Conservation (phyloP, 2,888 invertebrate genomes). For the Drosophila prostipennis region DNA sequence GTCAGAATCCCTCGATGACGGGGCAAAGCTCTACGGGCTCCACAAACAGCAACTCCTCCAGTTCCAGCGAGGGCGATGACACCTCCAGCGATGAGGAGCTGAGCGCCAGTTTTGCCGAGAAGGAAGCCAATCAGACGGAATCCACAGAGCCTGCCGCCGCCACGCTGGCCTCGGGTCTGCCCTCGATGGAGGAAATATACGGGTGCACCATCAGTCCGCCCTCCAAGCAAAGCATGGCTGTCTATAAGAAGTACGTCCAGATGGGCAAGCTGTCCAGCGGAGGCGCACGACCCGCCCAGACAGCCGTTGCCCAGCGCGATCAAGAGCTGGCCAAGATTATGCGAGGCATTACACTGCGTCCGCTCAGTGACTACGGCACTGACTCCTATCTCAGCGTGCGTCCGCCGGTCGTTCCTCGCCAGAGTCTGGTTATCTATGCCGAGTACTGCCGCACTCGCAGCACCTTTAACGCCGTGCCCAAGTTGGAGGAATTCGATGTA, state of each 20-base stretch:
- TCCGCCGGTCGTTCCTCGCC: constrained; percentile 79
- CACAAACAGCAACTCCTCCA: constrained; percentile 85
- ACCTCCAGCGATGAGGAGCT: constrained; percentile 90
- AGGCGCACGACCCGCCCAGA: constrained; percentile 38
- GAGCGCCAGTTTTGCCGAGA: constrained; percentile 74
- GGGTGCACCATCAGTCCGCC: constrained; percentile 81
- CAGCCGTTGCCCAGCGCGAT: constrained; percentile 71
- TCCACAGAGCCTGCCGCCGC: constrained; percentile 59
- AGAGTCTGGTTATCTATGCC: constrained; percentile 79
- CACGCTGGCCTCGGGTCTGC: constrained; percentile 79
- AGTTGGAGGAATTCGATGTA: constrained; percentile 73
- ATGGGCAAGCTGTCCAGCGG: constrained; percentile 76
- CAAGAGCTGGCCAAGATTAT: constrained; percentile 71
- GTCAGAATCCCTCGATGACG: constrained; percentile 93
- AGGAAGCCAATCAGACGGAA: constrained; percentile 73
- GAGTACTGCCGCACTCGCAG: constrained; percentile 80
- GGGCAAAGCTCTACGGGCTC: constrained; percentile 91
- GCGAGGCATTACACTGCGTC: constrained; percentile 75
- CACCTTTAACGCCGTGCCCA: constrained; percentile 78
- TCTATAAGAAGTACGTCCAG: constrained; percentile 83
- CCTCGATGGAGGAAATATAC: constrained; percentile 82
- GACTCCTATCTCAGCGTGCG: constrained; percentile 80
- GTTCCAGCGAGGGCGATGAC: constrained; percentile 85
- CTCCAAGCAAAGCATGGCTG: constrained; percentile 76
- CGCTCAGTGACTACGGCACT: constrained; percentile 77